Percentiles rank a stretch among this genome's conserved stretches.
These are phyloP conservation scores for Hiodon tergisus DNA, from an alignment of 2,113 vertebrate species.

Conservation along the genomic window DNA sequence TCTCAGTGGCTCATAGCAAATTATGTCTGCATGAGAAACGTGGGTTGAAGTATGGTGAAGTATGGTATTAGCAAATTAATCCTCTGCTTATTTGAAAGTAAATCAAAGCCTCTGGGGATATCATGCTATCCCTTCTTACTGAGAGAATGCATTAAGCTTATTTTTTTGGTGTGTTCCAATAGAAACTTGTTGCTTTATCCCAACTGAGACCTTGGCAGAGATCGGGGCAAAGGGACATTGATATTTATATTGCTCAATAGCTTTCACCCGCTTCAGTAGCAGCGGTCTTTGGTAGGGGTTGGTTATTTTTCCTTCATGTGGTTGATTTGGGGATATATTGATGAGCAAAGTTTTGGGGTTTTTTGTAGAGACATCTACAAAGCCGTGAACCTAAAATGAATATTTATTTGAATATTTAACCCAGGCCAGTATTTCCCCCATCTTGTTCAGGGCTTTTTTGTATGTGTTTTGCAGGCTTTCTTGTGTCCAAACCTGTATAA, in stretches of 20 bases:
- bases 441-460: not conserved
- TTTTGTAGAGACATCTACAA: not conserved
- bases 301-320: not conserved
- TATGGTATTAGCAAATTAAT: not conserved
- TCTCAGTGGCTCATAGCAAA: not conserved
- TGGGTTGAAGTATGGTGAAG: not conserved
- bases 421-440: not conserved
- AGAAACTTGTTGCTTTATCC: not conserved
- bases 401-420: not conserved
- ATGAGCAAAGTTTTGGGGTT: not conserved
- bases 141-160: not conserved
- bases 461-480: constrained; percentile 9
- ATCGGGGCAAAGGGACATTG: not conserved
- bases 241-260: constrained; percentile 4
- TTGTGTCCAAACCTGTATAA: not conserved
- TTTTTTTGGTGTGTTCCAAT: not conserved
- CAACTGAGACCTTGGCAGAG: not conserved
- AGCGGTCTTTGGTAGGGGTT: not conserved
- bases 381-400: not conserved
- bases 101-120: not conserved
- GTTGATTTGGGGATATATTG: not conserved
- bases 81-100: not conserved
- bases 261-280: constrained; percentile 9
- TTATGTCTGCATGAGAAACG: not conserved
- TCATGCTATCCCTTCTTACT: not conserved